Conservation (phyloP, 2,113 vertebrate species). For the Mesitornis unicolor region DNA sequence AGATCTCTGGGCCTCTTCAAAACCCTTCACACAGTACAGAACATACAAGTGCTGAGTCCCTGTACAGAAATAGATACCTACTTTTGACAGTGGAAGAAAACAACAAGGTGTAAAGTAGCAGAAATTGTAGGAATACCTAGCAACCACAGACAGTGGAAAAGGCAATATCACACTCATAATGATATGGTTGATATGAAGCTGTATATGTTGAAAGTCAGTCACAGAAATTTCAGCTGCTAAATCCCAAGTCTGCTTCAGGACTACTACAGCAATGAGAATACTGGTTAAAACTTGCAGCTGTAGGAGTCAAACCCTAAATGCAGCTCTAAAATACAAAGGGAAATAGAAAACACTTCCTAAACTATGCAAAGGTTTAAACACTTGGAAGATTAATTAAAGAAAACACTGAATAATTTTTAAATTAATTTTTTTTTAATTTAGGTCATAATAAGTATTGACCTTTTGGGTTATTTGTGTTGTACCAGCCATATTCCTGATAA, state of each 20-base stretch:
- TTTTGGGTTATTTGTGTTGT: not conserved
- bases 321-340: not conserved
- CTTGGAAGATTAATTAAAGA: not conserved
- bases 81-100: not conserved
- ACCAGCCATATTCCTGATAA: not conserved
- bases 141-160: not conserved
- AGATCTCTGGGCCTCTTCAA: not conserved
- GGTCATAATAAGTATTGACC: not conserved
- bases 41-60: not conserved
- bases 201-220: not conserved
- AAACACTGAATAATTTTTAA: not conserved
- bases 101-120: not conserved
- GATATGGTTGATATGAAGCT: not conserved
- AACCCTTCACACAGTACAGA: not conserved
- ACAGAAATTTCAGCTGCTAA: not conserved
- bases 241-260: not conserved
- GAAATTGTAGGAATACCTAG: not conserved
- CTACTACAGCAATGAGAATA: not conserved
- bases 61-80: not conserved
- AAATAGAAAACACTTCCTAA: not conserved
- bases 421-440: constrained; percentile 9
- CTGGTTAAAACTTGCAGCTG: not conserved
- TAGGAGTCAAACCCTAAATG: not conserved
- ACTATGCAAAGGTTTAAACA: not conserved
- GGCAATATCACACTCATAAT: not conserved